These are phyloP conservation scores for Drosophila koepferae DNA, from an alignment of 2,888 invertebrate species.

Conservation along the genomic window DNA sequence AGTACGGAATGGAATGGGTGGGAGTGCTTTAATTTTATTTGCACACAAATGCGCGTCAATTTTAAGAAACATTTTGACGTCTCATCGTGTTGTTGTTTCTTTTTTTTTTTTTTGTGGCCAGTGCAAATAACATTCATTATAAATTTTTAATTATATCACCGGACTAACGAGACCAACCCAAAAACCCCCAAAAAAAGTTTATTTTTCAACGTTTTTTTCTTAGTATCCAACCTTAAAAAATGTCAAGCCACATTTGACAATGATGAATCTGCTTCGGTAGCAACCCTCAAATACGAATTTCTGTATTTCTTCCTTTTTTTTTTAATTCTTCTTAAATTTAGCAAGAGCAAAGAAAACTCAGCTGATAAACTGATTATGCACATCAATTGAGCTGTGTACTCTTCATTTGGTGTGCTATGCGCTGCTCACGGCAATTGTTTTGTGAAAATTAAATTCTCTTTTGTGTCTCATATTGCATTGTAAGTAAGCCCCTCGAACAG, in stretches of 20 bases:
- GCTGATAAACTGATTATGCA: slow-evolving; percentile 79
- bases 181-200: slow-evolving; percentile 66
- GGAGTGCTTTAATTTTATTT: slow-evolving; percentile 76
- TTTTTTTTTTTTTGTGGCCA: slow-evolving; percentile 64
- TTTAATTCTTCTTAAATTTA: background rate
- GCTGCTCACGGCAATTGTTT: slow-evolving; percentile 72
- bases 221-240: slow-evolving; percentile 52
- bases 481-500: slow-evolving; percentile 2
- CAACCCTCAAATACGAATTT: slow-evolving; percentile 40
- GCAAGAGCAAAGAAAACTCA: slow-evolving; percentile 39
- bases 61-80: slow-evolving; percentile 62
- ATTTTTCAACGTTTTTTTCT: slow-evolving; percentile 40
- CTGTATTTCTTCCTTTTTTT: no score
- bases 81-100: slow-evolving; percentile 47
- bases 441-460: slow-evolving; percentile 73
- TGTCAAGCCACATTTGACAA: slow-evolving; percentile 78
- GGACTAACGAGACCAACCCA: slow-evolving; percentile 45
- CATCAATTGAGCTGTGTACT: slow-evolving; percentile 73
- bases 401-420: slow-evolving; percentile 32
- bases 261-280: slow-evolving; percentile 71
- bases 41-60: slow-evolving; percentile 75
- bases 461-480: slow-evolving; percentile 62
- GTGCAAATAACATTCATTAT: slow-evolving; percentile 82
- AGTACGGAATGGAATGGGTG: slow-evolving; percentile 9
- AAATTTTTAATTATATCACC: slow-evolving; percentile 78